Evolutionary conservation across 37 sponge, comb jelly and placozoan genomes (phyloP).

Genomic region (Lycopodina hypogea): DNA sequence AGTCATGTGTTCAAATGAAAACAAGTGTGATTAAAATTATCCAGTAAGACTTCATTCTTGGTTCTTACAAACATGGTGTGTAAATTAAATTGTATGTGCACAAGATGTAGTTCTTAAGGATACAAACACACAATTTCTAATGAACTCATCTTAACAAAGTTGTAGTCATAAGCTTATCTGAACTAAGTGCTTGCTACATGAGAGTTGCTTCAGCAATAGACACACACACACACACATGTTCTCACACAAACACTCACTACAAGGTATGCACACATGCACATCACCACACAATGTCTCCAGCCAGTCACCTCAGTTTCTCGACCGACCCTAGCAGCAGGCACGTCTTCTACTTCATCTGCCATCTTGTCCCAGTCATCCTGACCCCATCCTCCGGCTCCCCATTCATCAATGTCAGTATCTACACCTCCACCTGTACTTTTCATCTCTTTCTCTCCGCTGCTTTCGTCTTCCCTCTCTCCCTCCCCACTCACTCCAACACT

Average conservation of each 20-base stretch:
- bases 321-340: not conserved
- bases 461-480: not conserved
- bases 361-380: slow-evolving; percentile 31
- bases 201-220: too few relatives aligned
- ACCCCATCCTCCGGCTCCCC: slow-evolving; percentile 3
- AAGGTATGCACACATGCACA: not conserved
- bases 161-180: too few relatives aligned
- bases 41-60: too few relatives aligned
- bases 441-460: not conserved
- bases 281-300: too few relatives aligned
- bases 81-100: too few relatives aligned
- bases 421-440: not conserved
- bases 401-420: not conserved
- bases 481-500: not conserved
- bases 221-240: not conserved
- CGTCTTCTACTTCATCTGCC: not conserved
- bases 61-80: too few relatives aligned
- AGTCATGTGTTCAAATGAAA: not conserved
- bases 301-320: too few relatives aligned
- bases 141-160: too few relatives aligned
- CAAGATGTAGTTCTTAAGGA: too few relatives aligned
- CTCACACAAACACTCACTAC: not conserved
- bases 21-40: not conserved
- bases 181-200: too few relatives aligned
- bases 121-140: too few relatives aligned